Conservation (phyloP, 1,140 invertebrate genomes). For the Drosophila ercepeae region DNA sequence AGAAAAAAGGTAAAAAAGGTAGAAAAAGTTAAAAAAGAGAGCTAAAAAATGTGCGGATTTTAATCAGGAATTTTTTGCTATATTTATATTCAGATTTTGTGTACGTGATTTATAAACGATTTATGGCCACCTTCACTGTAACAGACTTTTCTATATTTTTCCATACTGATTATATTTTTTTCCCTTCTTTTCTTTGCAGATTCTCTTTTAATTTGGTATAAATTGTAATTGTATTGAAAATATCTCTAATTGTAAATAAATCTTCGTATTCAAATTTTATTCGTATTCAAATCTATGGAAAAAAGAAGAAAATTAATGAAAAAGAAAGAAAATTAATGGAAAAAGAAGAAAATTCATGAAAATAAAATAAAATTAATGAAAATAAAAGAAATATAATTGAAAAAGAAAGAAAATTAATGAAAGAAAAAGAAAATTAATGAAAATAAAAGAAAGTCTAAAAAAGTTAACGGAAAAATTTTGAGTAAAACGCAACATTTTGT, state of each 20-base stretch:
- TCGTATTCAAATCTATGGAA: too few species aligned
- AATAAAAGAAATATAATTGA: conserved; percentile 9
- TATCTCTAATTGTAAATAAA: conserved; percentile 60
- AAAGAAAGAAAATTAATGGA: conserved; percentile 1
- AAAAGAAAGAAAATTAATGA: neutral
- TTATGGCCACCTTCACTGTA: too few species aligned
- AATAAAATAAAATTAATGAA: conserved; percentile 4
- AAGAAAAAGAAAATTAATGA: conserved; percentile 1
- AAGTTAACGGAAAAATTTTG: conserved; percentile 1
- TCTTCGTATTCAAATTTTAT: conserved; percentile 48
- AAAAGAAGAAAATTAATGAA: conserved; percentile 15
- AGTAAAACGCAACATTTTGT: conserved; percentile 32
- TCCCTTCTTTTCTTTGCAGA: conserved; percentile 48
- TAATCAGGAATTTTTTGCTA: neutral
- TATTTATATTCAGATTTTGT: too few species aligned
- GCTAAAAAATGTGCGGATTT: neutral
- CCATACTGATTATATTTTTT: conserved; percentile 4
- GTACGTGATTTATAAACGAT: neutral
- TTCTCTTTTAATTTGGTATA: conserved; percentile 66
- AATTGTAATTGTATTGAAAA: conserved; percentile 57
- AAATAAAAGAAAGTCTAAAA: conserved; percentile 8
- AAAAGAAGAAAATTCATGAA: neutral
- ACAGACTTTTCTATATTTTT: too few species aligned
- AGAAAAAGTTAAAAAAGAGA: neutral
- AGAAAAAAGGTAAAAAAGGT: too few species aligned